Conservation (phyloP, 2,797 vertebrate genomes). For the Clarias pachynema region DNA sequence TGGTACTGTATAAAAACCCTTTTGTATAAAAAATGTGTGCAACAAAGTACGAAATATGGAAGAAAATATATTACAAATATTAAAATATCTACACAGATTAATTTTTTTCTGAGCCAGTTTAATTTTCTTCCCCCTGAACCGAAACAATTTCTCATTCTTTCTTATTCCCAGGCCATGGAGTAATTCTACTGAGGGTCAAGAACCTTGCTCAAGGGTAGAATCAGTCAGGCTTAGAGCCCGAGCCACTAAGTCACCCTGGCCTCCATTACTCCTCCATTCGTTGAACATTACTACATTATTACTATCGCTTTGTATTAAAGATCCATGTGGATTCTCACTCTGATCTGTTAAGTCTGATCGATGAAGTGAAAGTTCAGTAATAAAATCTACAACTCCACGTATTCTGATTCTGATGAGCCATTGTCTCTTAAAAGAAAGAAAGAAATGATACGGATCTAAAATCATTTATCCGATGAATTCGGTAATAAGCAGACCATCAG, state of each 20-base stretch:
- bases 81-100: too few relatives aligned
- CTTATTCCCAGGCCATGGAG: neutral
- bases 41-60: too few relatives aligned
- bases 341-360: constrained; percentile 1
- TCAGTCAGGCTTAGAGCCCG: neutral
- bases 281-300: neutral
- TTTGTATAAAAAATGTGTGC: too few relatives aligned
- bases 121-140: neutral
- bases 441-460: neutral
- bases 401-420: neutral
- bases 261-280: neutral
- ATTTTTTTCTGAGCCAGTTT: neutral
- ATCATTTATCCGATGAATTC: constrained; percentile 11
- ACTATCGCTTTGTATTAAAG: neutral
- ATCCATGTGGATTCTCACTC: neutral
- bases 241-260: neutral
- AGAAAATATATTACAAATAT: too few relatives aligned
- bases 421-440: neutral
- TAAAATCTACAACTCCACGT: neutral
- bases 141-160: neutral
- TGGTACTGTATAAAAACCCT: too few relatives aligned
- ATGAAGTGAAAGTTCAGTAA: neutral
- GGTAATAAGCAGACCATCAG: neutral
- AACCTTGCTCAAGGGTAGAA: neutral
- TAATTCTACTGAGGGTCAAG: neutral